Conservation (phyloP, 2,797 vertebrate species). For the Acomys russatus region DNA sequence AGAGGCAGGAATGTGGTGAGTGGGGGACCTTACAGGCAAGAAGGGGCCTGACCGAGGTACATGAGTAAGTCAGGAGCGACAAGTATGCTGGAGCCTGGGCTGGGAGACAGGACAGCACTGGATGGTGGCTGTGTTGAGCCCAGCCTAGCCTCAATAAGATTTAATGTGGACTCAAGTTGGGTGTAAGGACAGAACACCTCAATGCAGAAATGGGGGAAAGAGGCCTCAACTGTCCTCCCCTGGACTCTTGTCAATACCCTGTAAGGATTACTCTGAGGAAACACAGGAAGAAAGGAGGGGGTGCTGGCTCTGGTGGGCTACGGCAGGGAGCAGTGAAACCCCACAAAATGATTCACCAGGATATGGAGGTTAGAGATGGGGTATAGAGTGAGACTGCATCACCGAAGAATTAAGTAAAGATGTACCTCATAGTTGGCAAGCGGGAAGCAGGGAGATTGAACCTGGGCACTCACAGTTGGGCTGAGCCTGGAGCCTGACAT, state of each 20-base stretch:
- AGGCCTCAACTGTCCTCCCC: background rate
- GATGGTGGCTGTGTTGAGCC: no score
- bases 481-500: background rate
- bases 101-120: background rate
- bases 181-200: background rate
- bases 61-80: background rate
- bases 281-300: background rate
- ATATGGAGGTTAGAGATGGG: background rate
- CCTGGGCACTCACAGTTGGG: background rate
- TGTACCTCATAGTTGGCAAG: background rate
- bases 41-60: background rate
- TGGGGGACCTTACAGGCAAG: background rate
- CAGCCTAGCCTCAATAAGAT: background rate
- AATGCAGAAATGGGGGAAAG: background rate
- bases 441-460: background rate
- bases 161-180: background rate
- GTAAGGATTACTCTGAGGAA: background rate
- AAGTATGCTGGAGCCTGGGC: no score
- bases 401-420: background rate
- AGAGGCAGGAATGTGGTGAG: background rate
- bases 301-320: background rate
- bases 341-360: accelerated
- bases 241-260: background rate
- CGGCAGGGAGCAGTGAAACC: background rate
- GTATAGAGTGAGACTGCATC: background rate